Evolutionary conservation across 2,113 vertebrate species (phyloP), one percentile per base, ranked within the genome.

Genomic region (Sander vitreus): DNA sequence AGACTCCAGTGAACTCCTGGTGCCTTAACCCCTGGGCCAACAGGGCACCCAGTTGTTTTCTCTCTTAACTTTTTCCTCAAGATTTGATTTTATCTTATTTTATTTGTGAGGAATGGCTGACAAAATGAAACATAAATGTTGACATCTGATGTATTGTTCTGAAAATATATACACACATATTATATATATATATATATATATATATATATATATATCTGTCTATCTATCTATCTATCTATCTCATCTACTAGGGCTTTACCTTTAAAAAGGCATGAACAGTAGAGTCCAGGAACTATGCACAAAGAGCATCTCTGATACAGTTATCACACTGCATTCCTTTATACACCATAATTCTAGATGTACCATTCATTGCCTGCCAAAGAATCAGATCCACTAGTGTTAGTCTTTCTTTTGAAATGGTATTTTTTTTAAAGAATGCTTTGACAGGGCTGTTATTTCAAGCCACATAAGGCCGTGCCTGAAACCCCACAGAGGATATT

Each of bases 371-470:
- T 64, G 65, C 66, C 48, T 23, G 66, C 70, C 54, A 80, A 50
- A 74, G 19, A 76, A 67, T 77, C 36, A 33, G 55, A 60, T 71
- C 58, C 47, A 33, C 10, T 21, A 13, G 10, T 48, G 19, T 47
- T 78, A 43, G 21, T 33, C 18, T 84, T 16, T 76, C 55, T 80
- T 85, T 74, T 71, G 12, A 85, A 85, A 60, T 45, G 54, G 74
- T 80, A 65, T 73, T 73, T 84, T 70, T 3, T 43, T 43, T 11
- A 3, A 72, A 68, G 53, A 71, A 18, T n/a, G 23, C 48, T 72
- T 39, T 84, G 53, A 83, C 81, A 81, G 39, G 70, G 21, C 81
- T 83, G 83, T 89, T 68, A 91, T 89, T 91, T 72, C 27, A 70
- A 71, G 69, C 89, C 92, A 87, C 89, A 84, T 75, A 50, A 65